Base-by-base conservation (phyloP, 2,797 vertebrate species). In the Neosilurus hyrtlii region DNA sequence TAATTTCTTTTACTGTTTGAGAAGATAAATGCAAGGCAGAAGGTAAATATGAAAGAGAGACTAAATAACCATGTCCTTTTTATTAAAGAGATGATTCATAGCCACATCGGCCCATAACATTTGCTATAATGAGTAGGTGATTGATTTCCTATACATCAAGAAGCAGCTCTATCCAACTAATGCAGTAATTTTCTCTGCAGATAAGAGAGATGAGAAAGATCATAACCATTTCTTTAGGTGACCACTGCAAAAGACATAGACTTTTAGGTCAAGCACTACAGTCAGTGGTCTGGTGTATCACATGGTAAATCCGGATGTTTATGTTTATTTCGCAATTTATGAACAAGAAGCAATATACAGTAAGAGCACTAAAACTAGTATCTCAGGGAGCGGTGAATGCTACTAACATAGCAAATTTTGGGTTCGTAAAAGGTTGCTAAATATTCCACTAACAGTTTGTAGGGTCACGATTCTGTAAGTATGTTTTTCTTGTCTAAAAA, bases 121-220 rank as follows among this genome's bases (percentile, higher is more conserved):
- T 90, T 83, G 56, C 92, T 88, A 88, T 94, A 95, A 96, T 95
- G 94, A 95, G 95, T 91, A 92, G 94, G 63, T 91, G 92, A 95
- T 95, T 92, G 95, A 96, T 96, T 93, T 76, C 56, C 35, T 61
- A 61, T 61, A 15, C 12, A 61, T 76, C 6, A 1, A 22, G 10
- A 76, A 76, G 18, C 20, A 22, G 35, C 20, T 61, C 20, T 76
- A n/a, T 43, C 57, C 20, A 61, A 16, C 30, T 35, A n/a, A 37
- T 59, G 20, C 26, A 49, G 6, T 18, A 56, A 54, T n/a, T 56
- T 56, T 62, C 26, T 11, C 30, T 59, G 12, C 74, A n/a, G 30
- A 59, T 37, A 18, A 57, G 16, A 73, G 43, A 4, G 8, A 30
- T 72, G 70, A 30, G 20, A 61, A 43, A 37, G 7, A 61, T 30